Base-by-base conservation (phyloP, 2,888 invertebrate genomes). In the Synergus gifuensis region DNA sequence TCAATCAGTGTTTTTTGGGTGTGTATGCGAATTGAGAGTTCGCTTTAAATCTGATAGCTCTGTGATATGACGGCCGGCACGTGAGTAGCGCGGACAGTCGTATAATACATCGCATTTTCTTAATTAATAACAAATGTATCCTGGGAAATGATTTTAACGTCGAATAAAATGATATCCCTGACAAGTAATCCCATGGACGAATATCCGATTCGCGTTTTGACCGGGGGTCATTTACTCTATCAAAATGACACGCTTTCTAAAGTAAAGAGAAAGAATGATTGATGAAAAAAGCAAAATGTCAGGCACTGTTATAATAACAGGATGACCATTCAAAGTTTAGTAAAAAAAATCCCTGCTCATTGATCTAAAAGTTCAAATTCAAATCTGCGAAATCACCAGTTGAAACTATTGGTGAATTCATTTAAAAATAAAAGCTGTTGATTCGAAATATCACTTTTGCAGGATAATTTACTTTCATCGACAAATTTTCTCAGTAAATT, bases 61-160 rank as follows among this genome's bases (percentile, higher is more conserved):
- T 87, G 86, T 86, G 18, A 11, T 60, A 60, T 60, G 60, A 60
- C 16, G 8, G n/a, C 42, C 11, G 46, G 49, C 49, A 66, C 76
- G 66, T 78, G 62, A 42, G 54, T 36, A 22, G 16, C 69, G 36
- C 9, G 49, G 46, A 49, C 7, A 22, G 44, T 22, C 66, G 76
- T 81, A 80, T 83, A 79, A 28, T 28, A 28, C 85, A 82, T 80
- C 80, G 85, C 84, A 85, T 88, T 89, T 90, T 89, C 88, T 87
- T 87, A 89, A 90, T 90, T 90, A 89, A 89, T 88, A 89, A 89
- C 88, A 88, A 89, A 90, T 89, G 88, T 88, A 88, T 88, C 83
- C 83, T 83, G 85, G 84, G 3, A 28, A 86, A 89, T 88, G 87
- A 88, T 86, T 88, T 88, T 85, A 87, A 88, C 87, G 87, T 86